Evolutionary conservation across 2,113 vertebrate species (phyloP), one percentile per base, ranked within the genome.

Genomic region (Vulpes lagopus): DNA sequence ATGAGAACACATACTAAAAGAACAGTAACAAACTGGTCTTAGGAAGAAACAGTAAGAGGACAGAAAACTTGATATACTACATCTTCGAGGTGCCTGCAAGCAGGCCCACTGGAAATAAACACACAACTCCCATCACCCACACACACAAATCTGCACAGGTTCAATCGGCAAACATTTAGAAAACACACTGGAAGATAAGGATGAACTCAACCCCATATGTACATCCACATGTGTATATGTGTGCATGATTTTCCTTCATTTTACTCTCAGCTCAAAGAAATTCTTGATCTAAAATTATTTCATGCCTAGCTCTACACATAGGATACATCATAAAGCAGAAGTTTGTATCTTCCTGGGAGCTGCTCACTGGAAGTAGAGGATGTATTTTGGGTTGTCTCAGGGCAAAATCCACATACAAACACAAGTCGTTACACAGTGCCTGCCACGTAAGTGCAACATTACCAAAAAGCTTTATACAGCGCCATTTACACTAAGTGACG

Each of bases 191-290:
- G 12, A 62, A 71, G 57, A 78, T 4, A 35, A 49, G 19, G 49
- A 43, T 35, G 15, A 60, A 62, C 32, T 81, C 1, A 30, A 5
- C 51, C 23, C 17, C 43, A 35, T 25, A 57, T 23, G 25, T 25
- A 83, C 1, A 23, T 5, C 35, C 27, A 27, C 35, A 20, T 62
- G 2, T 23, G 64, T 27, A 4, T 23, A 38, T 5, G 27, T 69
- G 55, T 10, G 53, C 27, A 49, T 5, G 11, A 30, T 32, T 55
- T 93, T 51, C 53, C 38, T 92, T 82, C 51, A 67, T 82, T 85
- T 85, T 53, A 69, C 15, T 94, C 15, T 94, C 12, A 59, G 53
- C 35, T 94, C 60, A 79, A 32, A 94, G 80, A 91, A 81, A 94
- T 22, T 91, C 51, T n/a, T 74, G 0, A 76, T 53, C 74, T 83